Evolutionary conservation across 1,140 invertebrate species (phyloP).

Genomic region (Drosophila miranda): DNA sequence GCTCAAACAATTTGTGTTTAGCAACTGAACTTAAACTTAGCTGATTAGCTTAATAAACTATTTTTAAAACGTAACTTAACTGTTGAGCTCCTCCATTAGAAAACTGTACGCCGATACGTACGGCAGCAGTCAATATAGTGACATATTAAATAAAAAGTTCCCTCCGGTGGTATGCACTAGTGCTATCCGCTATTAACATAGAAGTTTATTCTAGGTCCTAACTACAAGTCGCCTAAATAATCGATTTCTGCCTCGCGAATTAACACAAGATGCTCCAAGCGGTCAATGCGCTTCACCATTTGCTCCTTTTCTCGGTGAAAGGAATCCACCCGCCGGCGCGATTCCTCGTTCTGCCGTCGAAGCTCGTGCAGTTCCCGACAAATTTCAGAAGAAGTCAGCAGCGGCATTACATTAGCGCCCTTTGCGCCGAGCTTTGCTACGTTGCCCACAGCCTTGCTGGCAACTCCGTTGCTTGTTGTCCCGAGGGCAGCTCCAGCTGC

Average conservation of each 20-base stretch:
- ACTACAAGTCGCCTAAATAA: slow-evolving; percentile 53
- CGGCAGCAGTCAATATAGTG: slow-evolving; percentile 3
- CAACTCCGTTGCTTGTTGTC: slow-evolving; percentile 44
- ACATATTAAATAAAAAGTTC: slow-evolving; percentile 10
- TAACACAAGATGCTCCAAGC: slow-evolving; percentile 68
- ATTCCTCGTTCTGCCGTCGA: slow-evolving; percentile 72
- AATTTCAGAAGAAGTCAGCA: slow-evolving; percentile 72
- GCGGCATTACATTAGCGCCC: slow-evolving; percentile 62
- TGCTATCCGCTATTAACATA: slow-evolving; percentile 53
- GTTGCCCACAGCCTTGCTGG: slow-evolving; percentile 25
- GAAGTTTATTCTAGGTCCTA: slow-evolving; percentile 27
- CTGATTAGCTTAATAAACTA: slow-evolving; percentile 11
- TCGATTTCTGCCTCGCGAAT: slow-evolving; percentile 54
- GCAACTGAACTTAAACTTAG: slow-evolving; percentile 36
- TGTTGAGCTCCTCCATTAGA: slow-evolving; percentile 19
- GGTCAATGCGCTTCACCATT: slow-evolving; percentile 64
- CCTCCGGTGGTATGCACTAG: slow-evolving; percentile 15
- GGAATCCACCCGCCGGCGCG: slow-evolving; percentile 56
- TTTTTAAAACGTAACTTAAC: slow-evolving; percentile 21
- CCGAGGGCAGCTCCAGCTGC: slow-evolving; percentile 22
- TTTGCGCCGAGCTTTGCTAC: slow-evolving; percentile 27
- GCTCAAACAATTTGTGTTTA: slow-evolving; percentile 12
- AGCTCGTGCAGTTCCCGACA: slow-evolving; percentile 73
- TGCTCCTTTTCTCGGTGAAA: slow-evolving; percentile 67
- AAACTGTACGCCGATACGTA: slow-evolving; percentile 13